A percentile compares a stretch with the other conserved stretches of the same genome.
Conservation (phyloP, 2,797 vertebrate species). For the Parotocinclus haroldoi region DNA sequence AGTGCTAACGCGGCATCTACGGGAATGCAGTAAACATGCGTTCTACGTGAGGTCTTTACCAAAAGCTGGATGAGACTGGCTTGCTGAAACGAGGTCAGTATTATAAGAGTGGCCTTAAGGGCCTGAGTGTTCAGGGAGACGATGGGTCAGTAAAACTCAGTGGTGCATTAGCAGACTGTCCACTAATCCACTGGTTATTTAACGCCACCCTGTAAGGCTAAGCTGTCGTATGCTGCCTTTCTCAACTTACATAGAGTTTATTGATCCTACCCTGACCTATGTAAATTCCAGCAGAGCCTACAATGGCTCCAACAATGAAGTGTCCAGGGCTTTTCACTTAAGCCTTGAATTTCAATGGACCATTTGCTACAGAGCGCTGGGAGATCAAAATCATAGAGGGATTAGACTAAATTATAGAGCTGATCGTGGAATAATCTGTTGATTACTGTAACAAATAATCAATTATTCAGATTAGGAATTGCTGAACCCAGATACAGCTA, state of each 20-base stretch:
- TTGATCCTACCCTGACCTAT: slow-evolving; percentile 21
- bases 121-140: neutral
- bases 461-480: no score
- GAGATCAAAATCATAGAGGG: no score
- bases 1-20: neutral
- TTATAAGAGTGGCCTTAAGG: slow-evolving; percentile 34
- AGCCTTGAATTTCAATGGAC: no score
- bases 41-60: slow-evolving; percentile 13
- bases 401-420: no score
- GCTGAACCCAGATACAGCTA: no score
- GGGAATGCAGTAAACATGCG: slow-evolving; percentile 19
- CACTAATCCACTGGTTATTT: slow-evolving; percentile 33
- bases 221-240: slow-evolving; percentile 10
- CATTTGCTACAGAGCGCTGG: no score
- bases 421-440: no score
- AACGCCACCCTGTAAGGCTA: slow-evolving; percentile 19
- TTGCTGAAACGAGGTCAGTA: slow-evolving; percentile 33
- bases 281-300: neutral
- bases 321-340: neutral
- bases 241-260: slow-evolving; percentile 15
- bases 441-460: no score
- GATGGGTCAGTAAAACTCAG: slow-evolving; percentile 10
- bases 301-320: neutral
- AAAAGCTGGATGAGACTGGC: slow-evolving; percentile 14
- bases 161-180: slow-evolving; percentile 23